phyloP scores from a whole-genome alignment of 2,113 vertebrate genomes.

The Caretta caretta region DNA sequence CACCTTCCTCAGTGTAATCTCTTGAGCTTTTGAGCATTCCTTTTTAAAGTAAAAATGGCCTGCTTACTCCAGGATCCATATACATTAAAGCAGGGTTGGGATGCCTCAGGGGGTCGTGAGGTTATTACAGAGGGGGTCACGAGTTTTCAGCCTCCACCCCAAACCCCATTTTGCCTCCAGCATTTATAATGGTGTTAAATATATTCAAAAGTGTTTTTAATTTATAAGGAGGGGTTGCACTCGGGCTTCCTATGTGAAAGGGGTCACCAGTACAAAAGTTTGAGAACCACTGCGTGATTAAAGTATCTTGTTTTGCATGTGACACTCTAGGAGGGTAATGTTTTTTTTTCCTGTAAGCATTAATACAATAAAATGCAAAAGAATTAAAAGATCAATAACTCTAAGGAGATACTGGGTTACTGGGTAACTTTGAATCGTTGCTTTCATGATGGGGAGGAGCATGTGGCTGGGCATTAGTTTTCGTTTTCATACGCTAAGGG shows the following conservation, averaged over 20 bases:
- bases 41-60: background rate
- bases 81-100: background rate
- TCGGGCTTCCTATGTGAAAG: no score
- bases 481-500: background rate
- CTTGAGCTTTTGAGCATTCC: accelerated
- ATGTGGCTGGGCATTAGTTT: accelerated
- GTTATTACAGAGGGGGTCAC: no score
- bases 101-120: no score
- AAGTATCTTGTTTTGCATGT: background rate
- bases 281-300: no score
- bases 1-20: background rate
- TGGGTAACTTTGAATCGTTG: accelerated
- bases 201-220: no score
- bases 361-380: background rate
- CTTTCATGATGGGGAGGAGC: background rate
- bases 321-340: background rate
- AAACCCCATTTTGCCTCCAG: no score
- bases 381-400: background rate
- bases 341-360: background rate
- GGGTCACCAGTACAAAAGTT: no score
- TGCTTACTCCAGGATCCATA: background rate
- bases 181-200: no score
- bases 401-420: background rate
- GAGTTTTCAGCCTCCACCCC: no score
- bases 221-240: no score